Conservation (phyloP, 2,113 vertebrate species). For the Lucifuga dentata region DNA sequence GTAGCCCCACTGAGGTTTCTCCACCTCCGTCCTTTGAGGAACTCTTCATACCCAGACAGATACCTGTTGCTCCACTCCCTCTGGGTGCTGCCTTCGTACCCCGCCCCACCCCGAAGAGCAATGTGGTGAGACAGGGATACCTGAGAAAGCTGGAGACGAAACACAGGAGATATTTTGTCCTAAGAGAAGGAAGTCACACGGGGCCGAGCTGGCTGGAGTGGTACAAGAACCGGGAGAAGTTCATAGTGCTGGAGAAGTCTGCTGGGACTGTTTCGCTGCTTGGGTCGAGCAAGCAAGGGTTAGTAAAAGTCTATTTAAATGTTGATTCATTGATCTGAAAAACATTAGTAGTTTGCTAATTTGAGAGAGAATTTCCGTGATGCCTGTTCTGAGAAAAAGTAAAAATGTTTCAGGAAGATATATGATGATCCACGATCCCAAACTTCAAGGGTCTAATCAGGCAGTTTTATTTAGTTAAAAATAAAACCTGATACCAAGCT, state of each 20-base stretch:
- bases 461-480: too few relatives aligned
- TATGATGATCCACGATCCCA: too few relatives aligned
- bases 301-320: background rate
- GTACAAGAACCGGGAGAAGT: conserved; percentile 3
- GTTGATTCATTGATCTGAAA: too few relatives aligned
- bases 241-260: background rate
- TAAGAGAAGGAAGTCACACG: conserved; percentile 7
- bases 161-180: conserved; percentile 3
- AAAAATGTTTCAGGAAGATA: too few relatives aligned
- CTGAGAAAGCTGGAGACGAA: background rate
- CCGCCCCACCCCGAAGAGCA: background rate
- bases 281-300: conserved; percentile 2
- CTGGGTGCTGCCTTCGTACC: background rate
- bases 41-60: background rate
- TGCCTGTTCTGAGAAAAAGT: too few relatives aligned
- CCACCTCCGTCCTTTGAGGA: background rate
- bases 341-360: too few relatives aligned
- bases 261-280: background rate
- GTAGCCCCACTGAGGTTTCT: background rate
- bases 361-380: too few relatives aligned
- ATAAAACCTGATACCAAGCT: too few relatives aligned
- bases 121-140: conserved; percentile 12
- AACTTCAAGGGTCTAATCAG: too few relatives aligned
- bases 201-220: conserved; percentile 6
- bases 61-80: background rate